These are phyloP conservation scores for Esox niger DNA, from an alignment of 2,113 vertebrate genomes.

Conservation along the genomic window DNA sequence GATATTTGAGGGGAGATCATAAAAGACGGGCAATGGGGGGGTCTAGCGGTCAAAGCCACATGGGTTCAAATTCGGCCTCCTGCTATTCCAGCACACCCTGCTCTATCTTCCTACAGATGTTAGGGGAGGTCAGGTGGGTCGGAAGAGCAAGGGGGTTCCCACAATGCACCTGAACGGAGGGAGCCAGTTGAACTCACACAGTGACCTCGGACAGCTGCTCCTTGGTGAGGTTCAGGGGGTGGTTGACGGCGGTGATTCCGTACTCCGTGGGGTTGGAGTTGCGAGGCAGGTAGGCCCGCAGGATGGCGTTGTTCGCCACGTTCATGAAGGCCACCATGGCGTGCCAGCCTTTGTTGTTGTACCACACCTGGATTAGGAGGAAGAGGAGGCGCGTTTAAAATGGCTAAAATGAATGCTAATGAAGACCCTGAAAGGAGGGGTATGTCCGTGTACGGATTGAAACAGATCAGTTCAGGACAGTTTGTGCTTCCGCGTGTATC, in stretches of 20 bases:
- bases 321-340: constrained; percentile 93
- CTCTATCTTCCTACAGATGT: too few species aligned
- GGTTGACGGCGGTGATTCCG: constrained; percentile 88
- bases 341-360: constrained; percentile 99
- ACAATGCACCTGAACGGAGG: too few species aligned
- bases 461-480: neutral
- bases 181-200: constrained; percentile 78
- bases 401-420: too few species aligned
- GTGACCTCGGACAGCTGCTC: constrained; percentile 96
- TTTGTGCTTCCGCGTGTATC: too few species aligned
- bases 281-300: constrained; percentile 78
- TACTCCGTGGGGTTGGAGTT: constrained; percentile 74
- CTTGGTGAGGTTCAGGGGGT: constrained; percentile 96
- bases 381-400: neutral
- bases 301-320: constrained; percentile 89
- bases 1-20: too few species aligned
- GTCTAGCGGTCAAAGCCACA: too few species aligned
- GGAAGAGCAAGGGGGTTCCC: too few species aligned
- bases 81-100: too few species aligned
- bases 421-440: too few species aligned
- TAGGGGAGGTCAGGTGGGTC: too few species aligned
- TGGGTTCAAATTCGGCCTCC: too few species aligned
- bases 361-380: constrained; percentile 85
- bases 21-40: neutral
- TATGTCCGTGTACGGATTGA: too few species aligned